Percentiles rank a stretch among this genome's conserved stretches.
These are phyloP conservation scores for Sinotaia quadrata DNA, from an alignment of 2,888 invertebrate genomes.

Conservation along the genomic window DNA sequence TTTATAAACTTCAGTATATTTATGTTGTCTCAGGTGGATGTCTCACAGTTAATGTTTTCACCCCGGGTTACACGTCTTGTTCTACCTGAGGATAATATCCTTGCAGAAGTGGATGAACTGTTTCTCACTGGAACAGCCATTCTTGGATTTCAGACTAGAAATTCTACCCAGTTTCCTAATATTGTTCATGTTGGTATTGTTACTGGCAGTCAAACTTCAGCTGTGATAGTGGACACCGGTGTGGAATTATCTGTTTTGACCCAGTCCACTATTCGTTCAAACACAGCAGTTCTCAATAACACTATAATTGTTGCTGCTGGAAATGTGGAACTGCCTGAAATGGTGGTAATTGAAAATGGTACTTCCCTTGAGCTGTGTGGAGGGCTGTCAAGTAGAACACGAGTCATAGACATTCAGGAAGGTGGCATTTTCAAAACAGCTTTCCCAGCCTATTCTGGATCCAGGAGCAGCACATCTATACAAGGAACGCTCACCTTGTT, in stretches of 20 bases:
- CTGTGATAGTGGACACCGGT: constrained; percentile 37
- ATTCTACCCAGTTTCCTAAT: constrained; percentile 24
- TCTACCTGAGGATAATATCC: constrained; percentile 30
- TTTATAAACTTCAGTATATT: too few relatives aligned
- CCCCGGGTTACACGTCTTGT: constrained; percentile 37
- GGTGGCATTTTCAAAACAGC: constrained; percentile 40
- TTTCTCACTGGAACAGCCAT: constrained; percentile 29
- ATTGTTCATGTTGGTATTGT: constrained; percentile 40
- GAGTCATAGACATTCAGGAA: constrained; percentile 38
- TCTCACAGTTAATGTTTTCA: constrained; percentile 39
- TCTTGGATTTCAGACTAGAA: constrained; percentile 38
- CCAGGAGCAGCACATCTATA: background rate
- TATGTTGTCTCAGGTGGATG: constrained; percentile 38
- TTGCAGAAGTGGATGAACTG: constrained; percentile 35
- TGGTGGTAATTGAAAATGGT: constrained; percentile 41
- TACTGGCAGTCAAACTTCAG: constrained; percentile 35
- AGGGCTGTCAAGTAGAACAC: constrained; percentile 37
- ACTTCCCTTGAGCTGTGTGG: constrained; percentile 49
- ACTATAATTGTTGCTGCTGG: constrained; percentile 44
- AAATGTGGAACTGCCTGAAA: constrained; percentile 44
- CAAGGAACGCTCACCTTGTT: constrained; percentile 7
- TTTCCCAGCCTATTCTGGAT: constrained; percentile 36
- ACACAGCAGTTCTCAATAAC: constrained; percentile 26
- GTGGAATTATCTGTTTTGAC: constrained; percentile 36
- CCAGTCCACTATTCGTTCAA: constrained; percentile 13